Base-by-base conservation (phyloP, 2,888 invertebrate species). In the Hoplodrina blanda region DNA sequence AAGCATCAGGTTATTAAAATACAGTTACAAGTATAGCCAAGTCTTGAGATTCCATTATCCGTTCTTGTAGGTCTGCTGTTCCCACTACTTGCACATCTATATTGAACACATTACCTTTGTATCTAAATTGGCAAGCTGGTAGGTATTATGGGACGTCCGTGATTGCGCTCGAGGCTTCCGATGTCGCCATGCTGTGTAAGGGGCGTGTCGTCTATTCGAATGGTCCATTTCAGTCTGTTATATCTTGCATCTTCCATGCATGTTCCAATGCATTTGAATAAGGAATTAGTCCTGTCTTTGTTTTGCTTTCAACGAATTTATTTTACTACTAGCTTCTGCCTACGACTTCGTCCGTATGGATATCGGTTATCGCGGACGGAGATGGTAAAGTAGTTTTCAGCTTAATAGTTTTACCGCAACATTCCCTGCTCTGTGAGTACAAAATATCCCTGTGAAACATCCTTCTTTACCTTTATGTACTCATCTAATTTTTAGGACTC, bases 101-200 rank as follows among this genome's bases (percentile, higher is more conserved):
- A 46, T 71, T 46, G 69, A 60, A 77, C 64, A 62, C 57, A 76
- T 78, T 82, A 78, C 81, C 74, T 78, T 80, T 71, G 78, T 82
- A 75, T 75, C 76, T 63, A 74, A 73, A 81, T 78, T 75, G 82
- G 73, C 78, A 73, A 72, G 73, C 73, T 64, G 55, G 80, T 71
- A 83, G 55, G 80, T 71, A 83, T 80, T 80, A 78, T 79, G 77
- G 78, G 66, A 76, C 79, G 68, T 73, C 75, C 70, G 79, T 86
- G 88, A 87, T 88, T 86, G 84, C 73, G 78, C 84, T 84, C 80
- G 77, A 67, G 80, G 89, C 85, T 86, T 78, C 69, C 78, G 79
- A 81, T 78, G 74, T 64, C 70, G 74, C 54, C 11, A 41, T 66
- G 74, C 78, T 81, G 80, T 82, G 76, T 76, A 77, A 83, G 81